Base-by-base conservation (phyloP, 2,888 invertebrate species). In the Orchesella flavescens region DNA sequence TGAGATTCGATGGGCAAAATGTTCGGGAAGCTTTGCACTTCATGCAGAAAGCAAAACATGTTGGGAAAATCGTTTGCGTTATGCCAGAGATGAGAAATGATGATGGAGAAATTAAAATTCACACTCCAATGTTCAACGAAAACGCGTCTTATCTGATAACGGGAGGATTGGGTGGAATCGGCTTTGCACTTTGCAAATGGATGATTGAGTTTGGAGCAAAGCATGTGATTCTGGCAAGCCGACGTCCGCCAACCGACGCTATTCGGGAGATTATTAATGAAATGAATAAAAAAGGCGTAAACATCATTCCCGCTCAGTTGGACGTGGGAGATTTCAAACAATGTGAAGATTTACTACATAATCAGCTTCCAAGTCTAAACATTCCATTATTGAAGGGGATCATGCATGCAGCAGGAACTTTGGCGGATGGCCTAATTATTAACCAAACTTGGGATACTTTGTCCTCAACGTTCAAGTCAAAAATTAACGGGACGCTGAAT, bases 361-460 rank as follows among this genome's bases (percentile, higher is more conserved):
- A 5, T n/a, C 24, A 57, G n/a, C 12, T 10, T 19, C 43, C 55
- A 53, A 9, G 1, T 4, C 23, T 21, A 7, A 46, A 46, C 21
- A 24, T 71, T 2, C 71, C 71, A 1, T 34, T 0, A 9, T 23
- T 71, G 24, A 55, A 34, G 12, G 71, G 71, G 0, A 34, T 71
- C 0, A 71, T 71, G 57, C 71, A 71, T 34, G 55, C 71, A 2
- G 71, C 71, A 4, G 71, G 71, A 9, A 24, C 23, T 1, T 17
- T 71, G 34, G 13, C 13, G 0, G 83, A 83, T 46, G 66, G 24
- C 43, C 34, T 73, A 15, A n/a, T 72, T n/a, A 19, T 13, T 0
- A 77, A 83, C 23, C 83, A 83, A 59, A 49, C 59, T 3, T 83
- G 77, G 83, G 72, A 65, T 13, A 77, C 65, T 59, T 68, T 77